A percentile compares a stretch with the other conserved stretches of the same genome.
These are phyloP conservation scores for Choloepus hoffmanni DNA, from an alignment of 2,113 vertebrate genomes.

Conservation along the genomic window DNA sequence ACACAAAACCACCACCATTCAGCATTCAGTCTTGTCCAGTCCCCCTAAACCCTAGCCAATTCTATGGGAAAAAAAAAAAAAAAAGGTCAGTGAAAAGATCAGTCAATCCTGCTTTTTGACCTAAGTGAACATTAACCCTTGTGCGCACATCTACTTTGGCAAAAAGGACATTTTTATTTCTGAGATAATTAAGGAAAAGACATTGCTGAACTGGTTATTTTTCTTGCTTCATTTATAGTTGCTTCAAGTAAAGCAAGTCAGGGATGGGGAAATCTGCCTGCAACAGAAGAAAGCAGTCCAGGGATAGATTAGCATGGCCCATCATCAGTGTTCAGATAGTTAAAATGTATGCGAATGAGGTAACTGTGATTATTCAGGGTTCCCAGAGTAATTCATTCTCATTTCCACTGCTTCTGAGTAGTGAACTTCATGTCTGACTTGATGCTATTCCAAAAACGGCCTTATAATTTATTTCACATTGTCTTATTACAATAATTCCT, in stretches of 20 bases:
- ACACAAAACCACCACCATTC: neutral
- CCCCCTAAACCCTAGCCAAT: neutral
- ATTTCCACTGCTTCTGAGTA: conserved; percentile 30
- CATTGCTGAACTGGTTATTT: neutral
- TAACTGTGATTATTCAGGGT: neutral
- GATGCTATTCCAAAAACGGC: conserved; percentile 3
- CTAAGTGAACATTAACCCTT: too few species aligned
- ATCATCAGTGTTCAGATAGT: neutral
- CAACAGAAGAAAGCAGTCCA: neutral
- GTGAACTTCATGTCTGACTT: conserved; percentile 28
- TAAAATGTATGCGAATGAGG: neutral
- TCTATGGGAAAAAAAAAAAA: too few species aligned
- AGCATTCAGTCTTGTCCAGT: neutral
- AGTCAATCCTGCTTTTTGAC: too few species aligned
- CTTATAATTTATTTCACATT: conserved; percentile 38
- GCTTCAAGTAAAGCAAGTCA: neutral
- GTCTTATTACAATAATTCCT: conserved; percentile 9
- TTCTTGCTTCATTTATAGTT: neutral
- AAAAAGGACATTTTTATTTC: neutral
- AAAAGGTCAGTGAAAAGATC: too few species aligned
- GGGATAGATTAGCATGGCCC: too few species aligned
- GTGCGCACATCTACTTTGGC: too few species aligned
- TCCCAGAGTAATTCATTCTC: conserved; percentile 29
- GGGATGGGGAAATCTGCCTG: neutral
- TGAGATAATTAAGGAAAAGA: neutral